Base-by-base conservation (phyloP, 2,797 vertebrate species). In the Hydrolagus colliei region DNA sequence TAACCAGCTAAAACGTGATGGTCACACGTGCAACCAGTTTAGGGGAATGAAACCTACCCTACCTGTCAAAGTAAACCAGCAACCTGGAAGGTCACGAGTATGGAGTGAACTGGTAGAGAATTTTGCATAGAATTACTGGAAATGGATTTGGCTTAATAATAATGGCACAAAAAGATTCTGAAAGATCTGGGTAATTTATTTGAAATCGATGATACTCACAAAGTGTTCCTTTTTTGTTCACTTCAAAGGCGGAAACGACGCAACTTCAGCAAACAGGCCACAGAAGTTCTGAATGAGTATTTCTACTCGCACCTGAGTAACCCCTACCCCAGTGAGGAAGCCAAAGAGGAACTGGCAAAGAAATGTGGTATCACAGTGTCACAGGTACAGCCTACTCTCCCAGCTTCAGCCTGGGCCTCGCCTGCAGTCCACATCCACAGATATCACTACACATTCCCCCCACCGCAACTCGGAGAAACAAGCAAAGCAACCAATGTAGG, bases 281-380 rank as follows among this genome's bases (percentile, higher is more conserved):
- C 94, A 0, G 94, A 96, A 89, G 93, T 95, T 75, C 91, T 96
- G 88, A 96, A 96, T 6, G 94, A 96, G 32, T 96, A 95, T 89
- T 96, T 97, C 86, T 96, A 96, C 87, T 95, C 96, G 0, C 95
- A 96, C 87, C 91, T 96, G 88, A 95, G 93, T 85, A 96, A 96
- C 86, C 95, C 96, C 2, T 96, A 96, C 88, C 95, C 95, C 89
- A 96, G 94, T 1, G 94, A 96, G 88, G 95, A 96, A 88, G 93
- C 94, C 91, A 96, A 96, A 88, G 95, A 96, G 89, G 94, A 96
- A 88, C 91, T 96, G 78, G 94, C 95, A 77, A 95, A 92, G 90
- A 95, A 92, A 86, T 95, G 95, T 0, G 91, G 92, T 86, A 95
- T 96, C 90, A 95, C 93, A 0, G 94, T 95, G 67, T 92, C 95